These are phyloP conservation scores for Cepphus grylle DNA, from an alignment of 2,113 vertebrate genomes.

Conservation along the genomic window DNA sequence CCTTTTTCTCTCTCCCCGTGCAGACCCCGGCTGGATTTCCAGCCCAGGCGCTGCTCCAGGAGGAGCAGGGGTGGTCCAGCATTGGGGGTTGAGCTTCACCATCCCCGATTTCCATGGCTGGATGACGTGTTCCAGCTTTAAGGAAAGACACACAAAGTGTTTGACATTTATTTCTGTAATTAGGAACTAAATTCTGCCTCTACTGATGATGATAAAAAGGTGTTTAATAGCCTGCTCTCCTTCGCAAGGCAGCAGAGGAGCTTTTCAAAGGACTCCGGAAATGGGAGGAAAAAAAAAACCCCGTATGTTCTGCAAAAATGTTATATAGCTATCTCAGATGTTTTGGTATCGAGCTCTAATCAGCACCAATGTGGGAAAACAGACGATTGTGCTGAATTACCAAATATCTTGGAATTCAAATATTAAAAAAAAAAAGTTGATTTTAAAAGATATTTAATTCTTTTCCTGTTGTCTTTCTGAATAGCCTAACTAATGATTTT, in stretches of 20 bases:
- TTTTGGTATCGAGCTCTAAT: not conserved
- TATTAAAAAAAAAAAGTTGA: not conserved
- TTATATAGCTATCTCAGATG: not conserved
- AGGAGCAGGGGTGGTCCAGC: not conserved
- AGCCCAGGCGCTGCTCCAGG: not conserved
- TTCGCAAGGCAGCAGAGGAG: not conserved
- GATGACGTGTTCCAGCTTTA: not conserved
- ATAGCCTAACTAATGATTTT: constrained; percentile 77
- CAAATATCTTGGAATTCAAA: not conserved
- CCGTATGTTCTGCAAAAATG: not conserved
- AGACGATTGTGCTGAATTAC: not conserved
- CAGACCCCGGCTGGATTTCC: not conserved
- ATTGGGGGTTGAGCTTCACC: not conserved
- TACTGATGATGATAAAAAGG: not conserved
- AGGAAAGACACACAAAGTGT: not conserved
- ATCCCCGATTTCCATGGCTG: accelerated
- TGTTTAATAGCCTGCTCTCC: not conserved
- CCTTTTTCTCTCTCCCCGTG: no score
- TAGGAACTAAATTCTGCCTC: not conserved
- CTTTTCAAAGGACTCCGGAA: not conserved
- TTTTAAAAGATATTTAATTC: constrained; percentile 50
- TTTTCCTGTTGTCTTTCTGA: constrained; percentile 53
- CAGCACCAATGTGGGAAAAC: not conserved
- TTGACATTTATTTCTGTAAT: not conserved
- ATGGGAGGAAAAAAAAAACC: not conserved